phyloP scores from a whole-genome alignment of 2,888 invertebrate species.

The Drosophila phalerata region DNA sequence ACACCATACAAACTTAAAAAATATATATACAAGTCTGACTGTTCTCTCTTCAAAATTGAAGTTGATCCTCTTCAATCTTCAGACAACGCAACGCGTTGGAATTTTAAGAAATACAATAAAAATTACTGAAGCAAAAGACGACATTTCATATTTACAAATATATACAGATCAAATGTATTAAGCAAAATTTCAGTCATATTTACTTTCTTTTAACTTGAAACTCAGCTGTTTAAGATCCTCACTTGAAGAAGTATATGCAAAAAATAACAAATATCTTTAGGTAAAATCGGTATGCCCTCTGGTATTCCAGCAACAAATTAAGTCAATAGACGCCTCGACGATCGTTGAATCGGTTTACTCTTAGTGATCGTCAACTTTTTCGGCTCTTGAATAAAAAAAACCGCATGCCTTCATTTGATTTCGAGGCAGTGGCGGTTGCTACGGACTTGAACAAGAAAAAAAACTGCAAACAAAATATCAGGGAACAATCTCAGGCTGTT shows the following conservation, averaged over 20 bases:
- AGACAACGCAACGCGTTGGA: background rate
- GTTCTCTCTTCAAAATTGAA: background rate
- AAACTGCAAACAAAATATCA: slow-evolving; percentile 38
- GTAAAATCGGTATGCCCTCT: slow-evolving; percentile 20
- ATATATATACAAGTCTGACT: slow-evolving; percentile 13
- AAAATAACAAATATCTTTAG: slow-evolving; percentile 19
- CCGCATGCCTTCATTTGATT: slow-evolving; percentile 31
- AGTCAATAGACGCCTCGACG: slow-evolving; percentile 29
- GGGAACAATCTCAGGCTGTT: slow-evolving; percentile 44
- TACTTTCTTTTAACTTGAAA: background rate
- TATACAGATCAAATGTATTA: background rate
- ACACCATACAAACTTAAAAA: background rate
- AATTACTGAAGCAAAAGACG: background rate
- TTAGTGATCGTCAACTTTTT: slow-evolving; percentile 41
- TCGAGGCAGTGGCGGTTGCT: background rate
- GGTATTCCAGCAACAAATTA: slow-evolving; percentile 16
- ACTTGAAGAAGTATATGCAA: background rate
- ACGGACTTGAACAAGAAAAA: slow-evolving; percentile 18
- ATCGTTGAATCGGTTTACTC: slow-evolving; percentile 28
- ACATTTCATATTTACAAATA: slow-evolving; percentile 1
- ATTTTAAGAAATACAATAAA: background rate
- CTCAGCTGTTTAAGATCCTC: background rate
- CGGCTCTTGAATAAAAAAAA: slow-evolving; percentile 30
- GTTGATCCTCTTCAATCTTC: too few relatives aligned
- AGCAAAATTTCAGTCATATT: background rate